These are phyloP conservation scores for Hermaeophaga mercurialis DNA, from an alignment of 2,888 invertebrate genomes.

Conservation along the genomic window DNA sequence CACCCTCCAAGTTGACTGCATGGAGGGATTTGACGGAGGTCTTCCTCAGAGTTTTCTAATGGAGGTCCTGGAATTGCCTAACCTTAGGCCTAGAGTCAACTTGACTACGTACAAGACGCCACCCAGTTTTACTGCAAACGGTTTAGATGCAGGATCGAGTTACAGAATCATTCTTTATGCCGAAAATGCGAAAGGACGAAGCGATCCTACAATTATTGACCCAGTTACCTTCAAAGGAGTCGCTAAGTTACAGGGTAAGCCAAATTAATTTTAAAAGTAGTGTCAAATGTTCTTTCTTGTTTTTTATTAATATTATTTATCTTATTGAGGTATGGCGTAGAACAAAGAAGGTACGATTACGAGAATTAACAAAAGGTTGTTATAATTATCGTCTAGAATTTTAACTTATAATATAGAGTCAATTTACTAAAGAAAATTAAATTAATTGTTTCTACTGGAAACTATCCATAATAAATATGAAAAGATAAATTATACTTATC, in stretches of 20 bases:
- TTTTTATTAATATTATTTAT: too few relatives aligned
- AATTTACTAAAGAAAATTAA: too few relatives aligned
- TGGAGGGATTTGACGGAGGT: conserved; percentile 87
- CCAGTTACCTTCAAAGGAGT: conserved; percentile 85
- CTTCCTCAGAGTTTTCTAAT: conserved; percentile 85
- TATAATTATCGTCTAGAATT: too few relatives aligned
- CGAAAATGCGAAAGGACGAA: conserved; percentile 85
- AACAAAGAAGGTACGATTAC: too few relatives aligned
- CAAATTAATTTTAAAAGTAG: too few relatives aligned
- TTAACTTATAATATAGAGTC: too few relatives aligned
- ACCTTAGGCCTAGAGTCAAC: conserved; percentile 65
- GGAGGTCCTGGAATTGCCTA: conserved; percentile 77
- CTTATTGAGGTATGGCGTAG: too few relatives aligned
- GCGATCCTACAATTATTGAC: conserved; percentile 82
- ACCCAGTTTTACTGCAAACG: conserved; percentile 71
- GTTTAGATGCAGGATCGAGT: conserved; percentile 74
- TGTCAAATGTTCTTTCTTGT: too few relatives aligned
- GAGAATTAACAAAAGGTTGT: too few relatives aligned
- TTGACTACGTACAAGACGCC: conserved; percentile 65
- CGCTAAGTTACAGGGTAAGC: conserved; percentile 81
- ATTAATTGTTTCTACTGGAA: too few relatives aligned
- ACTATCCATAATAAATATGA: too few relatives aligned
- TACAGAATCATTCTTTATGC: conserved; percentile 84
- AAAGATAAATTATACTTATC: too few relatives aligned
- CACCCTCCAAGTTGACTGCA: conserved; percentile 82